Base-by-base conservation (phyloP, 2,797 vertebrate genomes). In the Anguilla anguilla region DNA sequence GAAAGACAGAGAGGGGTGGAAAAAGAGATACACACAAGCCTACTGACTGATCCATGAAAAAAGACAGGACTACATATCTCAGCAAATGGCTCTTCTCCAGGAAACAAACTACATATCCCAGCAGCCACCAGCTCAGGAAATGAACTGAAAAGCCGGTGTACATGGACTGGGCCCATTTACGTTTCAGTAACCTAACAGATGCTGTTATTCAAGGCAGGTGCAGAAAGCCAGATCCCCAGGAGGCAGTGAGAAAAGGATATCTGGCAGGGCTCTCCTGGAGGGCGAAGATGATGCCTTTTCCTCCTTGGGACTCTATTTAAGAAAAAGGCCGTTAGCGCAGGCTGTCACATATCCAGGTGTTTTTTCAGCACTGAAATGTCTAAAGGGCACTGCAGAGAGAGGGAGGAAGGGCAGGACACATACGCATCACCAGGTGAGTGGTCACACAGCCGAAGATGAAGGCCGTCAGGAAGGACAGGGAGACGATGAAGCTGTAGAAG, bases 401-500 rank as follows among this genome's bases (percentile, higher is more conserved):
- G 9, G 13, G 2, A 28, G 72, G 0, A n/a, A 64, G 46, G 6
- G 9, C 0, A 19, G 84, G 15, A 55, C 83, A 96, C 97, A 88
- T 93, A 99, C 98, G 97, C 91, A 99, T 94, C 0, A 97, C 97
- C 10, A 99, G 96, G 92, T 99, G 98, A 85, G 97, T 98, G 93
- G 97, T 96, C 57, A 98, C 98, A 0, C 97, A 98, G 91, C 97
- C 97, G 0, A 99, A 98, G 94, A 99, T 98, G 95, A 98, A 98
- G 74, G 97, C 97, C 0, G 98, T 98, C 91, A 98, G 94, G 94
- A 99, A 98, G 85, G 98, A 97, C 85, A 99, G 97, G 2, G 97
- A 99, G 90, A 99, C 96, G 84, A 99, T 97, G 93, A 99, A 99
- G 85, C 97, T 96, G 59, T 99, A 99, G 96, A 99, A 99, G 96